These are phyloP conservation scores for Mycteria americana DNA, from an alignment of 2,797 vertebrate genomes.

Conservation along the genomic window DNA sequence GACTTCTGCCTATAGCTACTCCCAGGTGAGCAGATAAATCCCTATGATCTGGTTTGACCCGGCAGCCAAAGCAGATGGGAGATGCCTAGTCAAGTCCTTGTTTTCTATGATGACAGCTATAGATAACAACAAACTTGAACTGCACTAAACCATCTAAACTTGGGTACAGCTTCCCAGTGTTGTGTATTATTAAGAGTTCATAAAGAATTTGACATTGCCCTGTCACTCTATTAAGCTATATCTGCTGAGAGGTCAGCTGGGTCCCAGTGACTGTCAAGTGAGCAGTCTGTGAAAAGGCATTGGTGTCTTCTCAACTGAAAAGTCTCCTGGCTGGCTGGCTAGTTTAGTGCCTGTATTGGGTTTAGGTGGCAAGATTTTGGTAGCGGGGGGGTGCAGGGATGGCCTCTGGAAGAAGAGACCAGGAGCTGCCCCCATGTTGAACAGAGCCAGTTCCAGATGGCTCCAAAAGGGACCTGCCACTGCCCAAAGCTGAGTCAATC, in stretches of 20 bases:
- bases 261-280: neutral
- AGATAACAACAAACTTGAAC: neutral
- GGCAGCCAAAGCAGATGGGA: neutral
- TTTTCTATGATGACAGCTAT: neutral
- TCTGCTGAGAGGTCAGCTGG: neutral
- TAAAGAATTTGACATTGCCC: neutral
- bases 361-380: neutral
- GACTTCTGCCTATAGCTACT: neutral
- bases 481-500: neutral
- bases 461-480: neutral
- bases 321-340: neutral
- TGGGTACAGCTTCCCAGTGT: neutral
- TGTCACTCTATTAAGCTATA: neutral
- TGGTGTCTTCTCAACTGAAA: neutral
- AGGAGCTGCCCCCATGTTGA: neutral
- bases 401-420: neutral
- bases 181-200: neutral
- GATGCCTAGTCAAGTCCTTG: neutral
- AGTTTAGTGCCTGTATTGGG: neutral
- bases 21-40: neutral
- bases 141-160: neutral
- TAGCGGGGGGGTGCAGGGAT: neutral
- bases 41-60: neutral
- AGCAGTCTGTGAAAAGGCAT: neutral
- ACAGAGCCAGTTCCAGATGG: rapidly evolving